These are phyloP conservation scores for Microctenopoma stevenorrisi DNA, from an alignment of 2,797 vertebrate genomes.

Conservation along the genomic window DNA sequence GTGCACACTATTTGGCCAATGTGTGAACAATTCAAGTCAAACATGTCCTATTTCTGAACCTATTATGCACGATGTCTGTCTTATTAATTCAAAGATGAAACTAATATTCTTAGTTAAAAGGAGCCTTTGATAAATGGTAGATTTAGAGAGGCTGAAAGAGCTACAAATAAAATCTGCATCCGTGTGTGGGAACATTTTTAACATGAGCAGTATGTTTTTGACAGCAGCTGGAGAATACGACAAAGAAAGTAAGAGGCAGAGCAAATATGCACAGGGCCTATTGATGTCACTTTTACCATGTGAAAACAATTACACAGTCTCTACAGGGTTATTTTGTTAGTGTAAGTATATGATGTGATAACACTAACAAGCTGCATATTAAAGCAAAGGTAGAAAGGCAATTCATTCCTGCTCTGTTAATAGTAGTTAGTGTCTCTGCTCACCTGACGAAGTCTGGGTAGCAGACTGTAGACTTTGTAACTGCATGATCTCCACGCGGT, in stretches of 20 bases:
- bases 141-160: neutral
- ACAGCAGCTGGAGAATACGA: slow-evolving; percentile 15
- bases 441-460: slow-evolving; percentile 94
- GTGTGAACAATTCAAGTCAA: slow-evolving; percentile 23
- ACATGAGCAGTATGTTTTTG: slow-evolving; percentile 11
- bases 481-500: slow-evolving; percentile 95
- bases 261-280: slow-evolving; percentile 4
- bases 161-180: neutral
- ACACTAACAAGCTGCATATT: neutral
- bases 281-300: slow-evolving; percentile 10
- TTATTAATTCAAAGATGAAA: neutral
- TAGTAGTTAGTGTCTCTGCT: slow-evolving; percentile 60
- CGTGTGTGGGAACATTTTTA: slow-evolving; percentile 10
- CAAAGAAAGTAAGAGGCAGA: neutral
- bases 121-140: neutral
- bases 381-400: neutral
- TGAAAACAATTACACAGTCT: slow-evolving; percentile 17
- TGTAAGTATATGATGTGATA: neutral
- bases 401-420: neutral
- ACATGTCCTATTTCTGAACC: neutral
- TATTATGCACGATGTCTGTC: neutral
- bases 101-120: neutral
- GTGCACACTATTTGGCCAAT: slow-evolving; percentile 16
- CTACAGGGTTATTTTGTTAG: neutral
- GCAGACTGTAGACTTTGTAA: slow-evolving; percentile 91